phyloP scores from a whole-genome alignment of 2,113 vertebrate genomes.

The Glaucomys volans region DNA sequence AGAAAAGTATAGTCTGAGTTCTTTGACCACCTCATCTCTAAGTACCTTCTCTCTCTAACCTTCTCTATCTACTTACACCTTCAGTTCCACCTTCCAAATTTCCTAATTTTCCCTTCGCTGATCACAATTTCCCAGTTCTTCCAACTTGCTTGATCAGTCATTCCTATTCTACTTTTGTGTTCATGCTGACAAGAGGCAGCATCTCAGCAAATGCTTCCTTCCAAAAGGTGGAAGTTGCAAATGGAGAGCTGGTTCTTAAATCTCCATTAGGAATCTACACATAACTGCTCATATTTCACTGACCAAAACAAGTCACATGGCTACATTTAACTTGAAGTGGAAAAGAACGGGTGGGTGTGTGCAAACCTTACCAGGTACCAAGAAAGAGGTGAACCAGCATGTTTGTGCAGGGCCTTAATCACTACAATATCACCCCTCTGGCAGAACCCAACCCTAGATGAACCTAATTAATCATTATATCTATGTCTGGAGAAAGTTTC shows the following conservation, averaged over 20 bases:
- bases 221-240: neutral
- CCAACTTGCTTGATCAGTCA: neutral
- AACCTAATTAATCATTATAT: neutral
- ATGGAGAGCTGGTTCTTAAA: neutral
- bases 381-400: neutral
- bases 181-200: neutral
- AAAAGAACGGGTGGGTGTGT: neutral
- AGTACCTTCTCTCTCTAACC: neutral
- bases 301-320: neutral
- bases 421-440: neutral
- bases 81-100: neutral
- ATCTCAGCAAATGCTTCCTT: neutral
- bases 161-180: neutral
- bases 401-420: neutral
- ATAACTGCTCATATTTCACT: neutral
- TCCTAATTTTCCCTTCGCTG: conserved; percentile 4
- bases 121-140: conserved; percentile 5
- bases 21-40: neutral
- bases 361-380: neutral
- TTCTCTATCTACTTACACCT: neutral
- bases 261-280: neutral
- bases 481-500: neutral
- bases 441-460: neutral
- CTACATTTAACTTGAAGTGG: neutral
- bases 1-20: neutral